Evolutionary conservation across 2,888 invertebrate genomes (phyloP), one percentile per base, ranked within the genome.

Genomic region (Cylindroiulus punctatus): DNA sequence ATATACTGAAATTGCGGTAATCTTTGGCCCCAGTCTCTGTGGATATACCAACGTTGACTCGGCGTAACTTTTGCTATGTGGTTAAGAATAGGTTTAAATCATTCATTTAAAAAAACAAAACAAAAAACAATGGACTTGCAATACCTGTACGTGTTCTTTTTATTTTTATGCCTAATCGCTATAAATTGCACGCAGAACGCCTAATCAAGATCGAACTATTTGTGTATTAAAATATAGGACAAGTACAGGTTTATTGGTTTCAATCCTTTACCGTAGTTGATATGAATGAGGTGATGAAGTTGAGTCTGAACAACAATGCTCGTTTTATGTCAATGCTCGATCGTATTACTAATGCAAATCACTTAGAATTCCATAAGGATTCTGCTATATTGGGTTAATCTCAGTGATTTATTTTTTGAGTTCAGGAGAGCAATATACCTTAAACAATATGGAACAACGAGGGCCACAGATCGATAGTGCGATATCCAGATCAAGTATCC

Each of bases 121-220:
- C n/a, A n/a, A n/a, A n/a, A n/a, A n/a, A n/a, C n/a, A n/a, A n/a
- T n/a, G n/a, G n/a, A n/a, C n/a, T n/a, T 52, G 10, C n/a, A n/a
- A 52, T 14, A 52, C n/a, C n/a, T 44, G 10, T 8, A 44, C 7
- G 36, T 36, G 7, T 36, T 2, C 47, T 52, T n/a, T 3, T 52
- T 52, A 3, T 52, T 52, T 52, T 52, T n/a, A n/a, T 19, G 5
- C 52, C n/a, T 52, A 52, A 52, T 52, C 52, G 52, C n/a, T 7
- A 52, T 52, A n/a, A 52, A 52, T 52, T 52, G 52, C 52, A 52
- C 52, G 19, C 52, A 52, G 52, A n/a, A 52, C 10, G 52, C n/a
- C 52, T n/a, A 52, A 52, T 52, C 52, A 52, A 52, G 52, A 52
- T 52, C n/a, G 52, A n/a, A 52, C 52, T 52, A 52, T 52, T 52